These are phyloP conservation scores for Percopsis transmontana DNA, from an alignment of 2,113 vertebrate species.

Conservation along the genomic window DNA sequence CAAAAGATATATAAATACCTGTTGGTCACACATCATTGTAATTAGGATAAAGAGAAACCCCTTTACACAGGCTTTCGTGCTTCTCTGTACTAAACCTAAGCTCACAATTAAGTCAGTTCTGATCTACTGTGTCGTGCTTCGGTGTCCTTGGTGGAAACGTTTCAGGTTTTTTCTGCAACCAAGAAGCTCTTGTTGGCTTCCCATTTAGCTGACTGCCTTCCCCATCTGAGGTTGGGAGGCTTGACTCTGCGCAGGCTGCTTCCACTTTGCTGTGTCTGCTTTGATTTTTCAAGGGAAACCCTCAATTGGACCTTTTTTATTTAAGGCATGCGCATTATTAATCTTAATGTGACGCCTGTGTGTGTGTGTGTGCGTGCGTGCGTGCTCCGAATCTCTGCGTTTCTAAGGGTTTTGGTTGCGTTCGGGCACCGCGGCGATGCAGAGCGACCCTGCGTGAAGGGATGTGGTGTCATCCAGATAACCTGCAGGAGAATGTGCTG, in stretches of 20 bases:
- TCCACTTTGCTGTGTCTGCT: slow-evolving; percentile 36
- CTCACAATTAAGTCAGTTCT: neutral
- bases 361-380: slow-evolving; percentile 25
- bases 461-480: slow-evolving; percentile 67
- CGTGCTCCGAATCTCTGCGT: slow-evolving; percentile 11
- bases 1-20: slow-evolving; percentile 23
- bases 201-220: slow-evolving; percentile 6
- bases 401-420: slow-evolving; percentile 10
- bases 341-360: slow-evolving; percentile 1
- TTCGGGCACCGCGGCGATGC: slow-evolving; percentile 27
- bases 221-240: neutral
- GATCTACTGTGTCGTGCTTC: neutral
- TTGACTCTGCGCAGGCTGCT: slow-evolving; percentile 3
- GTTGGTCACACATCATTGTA: neutral
- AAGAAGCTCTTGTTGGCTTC: neutral
- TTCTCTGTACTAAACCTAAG: too few species aligned
- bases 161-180: neutral
- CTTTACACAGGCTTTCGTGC: too few species aligned
- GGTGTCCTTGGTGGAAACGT: neutral
- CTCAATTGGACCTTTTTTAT: neutral
- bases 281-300: slow-evolving; percentile 27
- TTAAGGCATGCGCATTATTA: neutral
- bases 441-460: slow-evolving; percentile 49
- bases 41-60: too few species aligned
- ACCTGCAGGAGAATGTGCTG: slow-evolving; percentile 72